Conservation (phyloP, 2,113 vertebrate species). For the Fregata magnificens region DNA sequence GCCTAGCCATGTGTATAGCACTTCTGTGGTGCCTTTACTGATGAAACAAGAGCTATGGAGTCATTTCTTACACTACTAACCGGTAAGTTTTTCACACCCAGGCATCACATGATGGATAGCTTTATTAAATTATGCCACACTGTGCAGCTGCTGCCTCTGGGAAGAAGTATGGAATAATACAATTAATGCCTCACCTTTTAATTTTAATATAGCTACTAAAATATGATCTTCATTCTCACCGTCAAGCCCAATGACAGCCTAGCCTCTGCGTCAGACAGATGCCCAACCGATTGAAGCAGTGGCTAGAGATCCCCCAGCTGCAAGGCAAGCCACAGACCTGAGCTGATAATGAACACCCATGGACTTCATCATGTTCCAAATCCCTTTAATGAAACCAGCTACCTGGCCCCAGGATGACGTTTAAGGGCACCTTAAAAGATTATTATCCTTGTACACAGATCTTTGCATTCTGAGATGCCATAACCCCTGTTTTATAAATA, state of each 20-base stretch:
- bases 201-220: neutral
- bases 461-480: neutral
- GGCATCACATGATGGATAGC: neutral
- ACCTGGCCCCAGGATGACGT: rapidly evolving
- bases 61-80: neutral
- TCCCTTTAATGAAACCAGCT: neutral
- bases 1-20: rapidly evolving
- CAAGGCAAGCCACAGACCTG: neutral
- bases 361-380: neutral
- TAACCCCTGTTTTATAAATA: neutral
- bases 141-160: neutral
- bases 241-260: neutral
- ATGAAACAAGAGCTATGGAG: neutral
- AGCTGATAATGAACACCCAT: neutral
- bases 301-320: neutral
- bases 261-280: neutral
- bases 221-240: neutral
- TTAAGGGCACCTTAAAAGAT: neutral
- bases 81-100: neutral
- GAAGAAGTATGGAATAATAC: neutral
- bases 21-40: neutral
- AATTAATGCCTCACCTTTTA: neutral
- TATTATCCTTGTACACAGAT: neutral
- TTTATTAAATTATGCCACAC: neutral
- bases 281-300: neutral